Conservation (phyloP, 2,113 vertebrate genomes). For the Microtus montanus region DNA sequence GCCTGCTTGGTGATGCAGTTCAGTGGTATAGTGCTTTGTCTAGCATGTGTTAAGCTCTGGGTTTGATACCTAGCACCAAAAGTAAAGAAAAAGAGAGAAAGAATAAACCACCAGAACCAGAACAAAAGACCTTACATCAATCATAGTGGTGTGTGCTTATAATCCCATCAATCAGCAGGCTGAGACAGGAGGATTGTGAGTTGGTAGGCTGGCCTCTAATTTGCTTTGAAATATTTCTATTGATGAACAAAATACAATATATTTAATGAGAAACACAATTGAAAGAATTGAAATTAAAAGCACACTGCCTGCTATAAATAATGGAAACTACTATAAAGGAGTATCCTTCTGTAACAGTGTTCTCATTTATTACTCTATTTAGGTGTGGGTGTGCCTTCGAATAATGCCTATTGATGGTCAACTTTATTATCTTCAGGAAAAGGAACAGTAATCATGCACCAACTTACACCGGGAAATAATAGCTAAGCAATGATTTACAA, state of each 20-base stretch:
- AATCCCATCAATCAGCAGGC: neutral
- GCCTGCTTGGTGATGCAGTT: neutral
- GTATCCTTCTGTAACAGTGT: neutral
- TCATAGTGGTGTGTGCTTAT: no score
- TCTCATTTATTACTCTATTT: neutral
- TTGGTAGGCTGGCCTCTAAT: neutral
- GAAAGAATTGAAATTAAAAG: neutral
- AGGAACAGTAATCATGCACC: conserved; percentile 35
- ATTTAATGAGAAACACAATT: conserved; percentile 17
- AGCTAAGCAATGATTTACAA: conserved; percentile 64
- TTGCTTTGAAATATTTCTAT: conserved; percentile 34
- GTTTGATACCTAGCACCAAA: neutral
- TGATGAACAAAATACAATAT: conserved; percentile 18
- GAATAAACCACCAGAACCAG: neutral
- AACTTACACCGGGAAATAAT: conserved; percentile 52
- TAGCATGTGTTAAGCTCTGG: neutral
- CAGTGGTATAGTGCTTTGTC: neutral
- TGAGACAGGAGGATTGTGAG: neutral
- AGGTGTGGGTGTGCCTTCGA: conserved; percentile 6
- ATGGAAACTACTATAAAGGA: conserved; percentile 16
- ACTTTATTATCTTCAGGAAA: conserved; percentile 22
- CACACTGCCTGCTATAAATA: conserved; percentile 14
- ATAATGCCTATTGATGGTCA: conserved; percentile 41
- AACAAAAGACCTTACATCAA: neutral
- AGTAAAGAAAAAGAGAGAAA: neutral